phyloP scores from a whole-genome alignment of 2,113 vertebrate genomes.

The Zosterops pallidus region DNA sequence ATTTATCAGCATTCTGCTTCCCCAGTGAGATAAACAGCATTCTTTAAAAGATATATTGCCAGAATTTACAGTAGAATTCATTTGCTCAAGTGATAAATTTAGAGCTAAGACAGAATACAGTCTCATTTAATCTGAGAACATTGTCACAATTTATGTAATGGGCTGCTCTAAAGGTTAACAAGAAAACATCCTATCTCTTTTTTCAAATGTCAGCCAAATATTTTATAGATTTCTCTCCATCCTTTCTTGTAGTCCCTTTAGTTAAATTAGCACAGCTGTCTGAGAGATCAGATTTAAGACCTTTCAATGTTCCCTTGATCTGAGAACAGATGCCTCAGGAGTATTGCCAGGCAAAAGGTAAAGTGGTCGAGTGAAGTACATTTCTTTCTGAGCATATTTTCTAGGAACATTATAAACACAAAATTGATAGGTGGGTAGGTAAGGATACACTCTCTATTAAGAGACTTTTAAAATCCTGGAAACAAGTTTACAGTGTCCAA shows the following conservation, averaged over 20 bases:
- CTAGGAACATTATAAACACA: neutral
- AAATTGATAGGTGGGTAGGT: neutral
- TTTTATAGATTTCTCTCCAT: slow-evolving; percentile 61
- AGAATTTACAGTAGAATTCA: slow-evolving; percentile 63
- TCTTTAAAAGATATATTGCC: slow-evolving; percentile 53
- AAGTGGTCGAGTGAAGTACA: neutral
- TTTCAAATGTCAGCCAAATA: slow-evolving; percentile 68
- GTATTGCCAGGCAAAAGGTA: slow-evolving; percentile 49
- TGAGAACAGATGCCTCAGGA: slow-evolving; percentile 48
- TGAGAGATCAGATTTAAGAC: slow-evolving; percentile 58
- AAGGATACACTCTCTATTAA: neutral
- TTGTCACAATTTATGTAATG: slow-evolving; percentile 62
- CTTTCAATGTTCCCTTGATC: slow-evolving; percentile 47
- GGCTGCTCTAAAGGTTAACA: slow-evolving; percentile 60
- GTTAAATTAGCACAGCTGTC: slow-evolving; percentile 67
- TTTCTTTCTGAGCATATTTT: neutral
- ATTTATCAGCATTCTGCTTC: slow-evolving; percentile 54
- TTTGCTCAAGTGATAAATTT: slow-evolving; percentile 62
- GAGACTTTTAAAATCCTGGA: neutral
- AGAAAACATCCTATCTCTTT: slow-evolving; percentile 68
- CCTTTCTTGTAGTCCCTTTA: slow-evolving; percentile 29
- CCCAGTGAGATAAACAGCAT: slow-evolving; percentile 63
- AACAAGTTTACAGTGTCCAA: neutral
- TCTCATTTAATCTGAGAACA: slow-evolving; percentile 41
- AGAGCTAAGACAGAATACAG: slow-evolving; percentile 42